phyloP scores from a whole-genome alignment of 2,888 invertebrate genomes.

The Amphipoea oculea region DNA sequence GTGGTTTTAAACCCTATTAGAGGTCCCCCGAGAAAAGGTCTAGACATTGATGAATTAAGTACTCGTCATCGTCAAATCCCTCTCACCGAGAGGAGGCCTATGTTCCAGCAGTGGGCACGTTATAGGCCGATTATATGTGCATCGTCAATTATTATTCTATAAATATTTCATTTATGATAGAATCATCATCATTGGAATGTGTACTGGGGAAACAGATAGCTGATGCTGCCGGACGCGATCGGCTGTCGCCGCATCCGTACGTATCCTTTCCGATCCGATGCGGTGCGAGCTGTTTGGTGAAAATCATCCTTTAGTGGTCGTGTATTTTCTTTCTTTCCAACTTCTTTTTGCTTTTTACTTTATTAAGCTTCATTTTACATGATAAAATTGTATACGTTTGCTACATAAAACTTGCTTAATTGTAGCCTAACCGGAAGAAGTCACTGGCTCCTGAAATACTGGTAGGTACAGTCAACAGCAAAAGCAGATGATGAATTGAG shows the following conservation, averaged over 20 bases:
- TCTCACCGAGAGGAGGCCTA: no score
- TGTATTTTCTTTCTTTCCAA: background rate
- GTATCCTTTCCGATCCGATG: no score
- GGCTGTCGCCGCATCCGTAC: no score
- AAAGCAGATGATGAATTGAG: no score
- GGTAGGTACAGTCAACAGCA: no score
- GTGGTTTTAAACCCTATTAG: slow-evolving; percentile 10
- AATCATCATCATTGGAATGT: no score
- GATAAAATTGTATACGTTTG: background rate
- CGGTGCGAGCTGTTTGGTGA: no score
- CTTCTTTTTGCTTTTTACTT: background rate
- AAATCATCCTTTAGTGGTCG: background rate
- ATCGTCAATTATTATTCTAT: no score
- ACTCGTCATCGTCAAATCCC: background rate
- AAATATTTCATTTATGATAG: no score
- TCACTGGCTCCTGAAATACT: background rate
- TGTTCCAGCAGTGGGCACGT: no score
- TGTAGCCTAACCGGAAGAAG: background rate
- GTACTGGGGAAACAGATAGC: background rate
- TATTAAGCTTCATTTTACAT: background rate
- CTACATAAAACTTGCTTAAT: background rate
- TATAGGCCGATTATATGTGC: no score
- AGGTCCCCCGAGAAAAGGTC: background rate
- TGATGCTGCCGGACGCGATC: no score
- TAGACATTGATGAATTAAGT: slow-evolving; percentile 17